phyloP scores from a whole-genome alignment of 2,797 vertebrate species.

The Pagetopsis macropterus region DNA sequence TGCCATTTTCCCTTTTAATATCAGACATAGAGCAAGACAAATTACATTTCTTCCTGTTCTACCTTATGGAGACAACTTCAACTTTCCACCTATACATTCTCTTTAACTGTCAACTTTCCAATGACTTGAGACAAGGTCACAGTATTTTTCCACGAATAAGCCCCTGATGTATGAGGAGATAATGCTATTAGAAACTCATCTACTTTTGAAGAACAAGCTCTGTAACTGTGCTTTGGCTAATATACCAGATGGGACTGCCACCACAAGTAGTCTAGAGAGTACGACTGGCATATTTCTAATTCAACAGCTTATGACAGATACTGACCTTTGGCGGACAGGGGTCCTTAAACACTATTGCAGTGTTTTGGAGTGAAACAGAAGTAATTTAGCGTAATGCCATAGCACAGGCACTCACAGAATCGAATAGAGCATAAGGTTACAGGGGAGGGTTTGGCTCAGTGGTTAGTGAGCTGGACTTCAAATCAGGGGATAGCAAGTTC shows the following conservation, averaged over 20 bases:
- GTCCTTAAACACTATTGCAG: slow-evolving; percentile 69
- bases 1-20: slow-evolving; percentile 28
- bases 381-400: slow-evolving; percentile 69
- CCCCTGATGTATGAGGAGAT: slow-evolving; percentile 53
- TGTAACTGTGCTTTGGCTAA: slow-evolving; percentile 63
- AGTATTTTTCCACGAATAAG: slow-evolving; percentile 47
- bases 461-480: too few species aligned
- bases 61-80: slow-evolving; percentile 55
- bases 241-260: slow-evolving; percentile 65
- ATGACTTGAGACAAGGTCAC: slow-evolving; percentile 62
- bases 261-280: slow-evolving; percentile 53
- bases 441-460: too few species aligned
- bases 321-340: slow-evolving; percentile 72
- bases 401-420: slow-evolving; percentile 60
- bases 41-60: slow-evolving; percentile 50
- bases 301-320: slow-evolving; percentile 71
- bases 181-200: slow-evolving; percentile 61
- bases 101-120: slow-evolving; percentile 49
- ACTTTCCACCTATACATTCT: slow-evolving; percentile 59
- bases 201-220: slow-evolving; percentile 50
- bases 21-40: slow-evolving; percentile 55
- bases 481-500: too few species aligned
- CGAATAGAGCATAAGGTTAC: slow-evolving; percentile 68
- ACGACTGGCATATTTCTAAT: slow-evolving; percentile 72
- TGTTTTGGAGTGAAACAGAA: slow-evolving; percentile 64